Evolutionary conservation across 2,113 vertebrate species (phyloP).

Genomic region (Promerops cafer): DNA sequence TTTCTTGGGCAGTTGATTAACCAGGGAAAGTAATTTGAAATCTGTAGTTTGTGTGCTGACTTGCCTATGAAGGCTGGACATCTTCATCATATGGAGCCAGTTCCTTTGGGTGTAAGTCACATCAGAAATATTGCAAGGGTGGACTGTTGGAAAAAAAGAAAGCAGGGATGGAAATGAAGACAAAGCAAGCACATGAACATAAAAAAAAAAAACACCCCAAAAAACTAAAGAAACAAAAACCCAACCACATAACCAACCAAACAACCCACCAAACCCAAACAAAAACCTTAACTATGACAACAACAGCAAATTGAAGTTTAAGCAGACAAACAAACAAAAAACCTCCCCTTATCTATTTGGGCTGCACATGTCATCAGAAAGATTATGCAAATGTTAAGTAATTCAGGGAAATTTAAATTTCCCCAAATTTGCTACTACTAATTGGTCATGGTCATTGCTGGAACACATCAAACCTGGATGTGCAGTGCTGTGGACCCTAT

Average conservation of each 20-base stretch:
- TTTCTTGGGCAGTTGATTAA: background rate
- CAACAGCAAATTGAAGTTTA: background rate
- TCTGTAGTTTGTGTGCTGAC: background rate
- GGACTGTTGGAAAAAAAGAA: background rate
- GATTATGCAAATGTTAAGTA: background rate
- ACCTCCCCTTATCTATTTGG: background rate
- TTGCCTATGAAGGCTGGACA: background rate
- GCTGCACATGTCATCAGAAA: background rate
- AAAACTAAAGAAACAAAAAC: background rate
- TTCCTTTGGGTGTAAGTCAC: background rate
- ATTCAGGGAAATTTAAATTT: background rate
- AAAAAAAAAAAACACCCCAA: background rate
- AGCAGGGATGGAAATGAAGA: background rate
- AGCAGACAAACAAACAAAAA: background rate
- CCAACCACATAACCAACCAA: background rate
- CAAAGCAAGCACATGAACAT: background rate
- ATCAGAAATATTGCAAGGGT: background rate
- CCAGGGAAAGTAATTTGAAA: background rate
- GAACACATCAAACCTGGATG: background rate
- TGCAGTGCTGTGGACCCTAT: fast-evolving
- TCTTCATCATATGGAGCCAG: background rate
- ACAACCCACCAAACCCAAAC: background rate
- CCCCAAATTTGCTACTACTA: background rate
- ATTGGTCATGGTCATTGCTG: background rate
- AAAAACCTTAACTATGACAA: background rate